A percentile compares a stretch with the other conserved stretches of the same genome.
Conservation (phyloP, 1,140 invertebrate species). For the Cherax destructor region DNA sequence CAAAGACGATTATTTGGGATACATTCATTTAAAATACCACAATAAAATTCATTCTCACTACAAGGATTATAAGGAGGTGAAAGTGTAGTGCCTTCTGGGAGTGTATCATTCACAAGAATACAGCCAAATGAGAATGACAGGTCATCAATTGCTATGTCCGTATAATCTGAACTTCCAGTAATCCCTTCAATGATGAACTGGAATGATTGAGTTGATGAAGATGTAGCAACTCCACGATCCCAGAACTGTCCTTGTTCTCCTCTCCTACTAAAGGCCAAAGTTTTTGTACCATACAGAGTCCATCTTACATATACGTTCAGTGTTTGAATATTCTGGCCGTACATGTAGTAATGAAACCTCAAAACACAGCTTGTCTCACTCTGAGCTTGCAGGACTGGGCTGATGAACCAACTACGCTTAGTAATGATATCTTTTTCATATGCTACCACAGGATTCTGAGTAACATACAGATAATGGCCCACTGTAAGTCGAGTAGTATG, state of each 20-base stretch:
- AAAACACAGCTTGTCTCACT: constrained; percentile 17
- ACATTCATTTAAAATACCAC: constrained; percentile 33
- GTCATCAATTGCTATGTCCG: constrained; percentile 62
- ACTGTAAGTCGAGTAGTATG: constrained; percentile 42
- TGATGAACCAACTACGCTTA: constrained; percentile 45
- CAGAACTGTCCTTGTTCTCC: constrained; percentile 66
- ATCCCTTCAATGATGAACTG: constrained; percentile 62
- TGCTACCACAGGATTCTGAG: not conserved
- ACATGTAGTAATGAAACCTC: constrained; percentile 61
- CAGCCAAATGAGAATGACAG: constrained; percentile 40
- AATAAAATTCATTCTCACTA: constrained; percentile 50
- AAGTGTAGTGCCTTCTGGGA: constrained; percentile 37
- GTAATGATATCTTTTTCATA: not conserved
- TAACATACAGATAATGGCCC: constrained; percentile 53
- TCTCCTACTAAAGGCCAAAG: constrained; percentile 27
- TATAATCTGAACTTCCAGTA: constrained; percentile 21
- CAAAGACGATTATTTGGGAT: constrained; percentile 9
- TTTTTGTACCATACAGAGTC: constrained; percentile 29
- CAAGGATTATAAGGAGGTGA: constrained; percentile 42
- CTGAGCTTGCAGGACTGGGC: constrained; percentile 35
- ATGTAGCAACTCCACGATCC: constrained; percentile 42
- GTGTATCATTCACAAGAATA: constrained; percentile 11
- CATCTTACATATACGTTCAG: constrained; percentile 44
- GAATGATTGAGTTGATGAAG: constrained; percentile 3
- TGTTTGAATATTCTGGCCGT: constrained; percentile 36